phyloP scores from a whole-genome alignment of 2,888 invertebrate genomes.

The Tupiocoris notatus region DNA sequence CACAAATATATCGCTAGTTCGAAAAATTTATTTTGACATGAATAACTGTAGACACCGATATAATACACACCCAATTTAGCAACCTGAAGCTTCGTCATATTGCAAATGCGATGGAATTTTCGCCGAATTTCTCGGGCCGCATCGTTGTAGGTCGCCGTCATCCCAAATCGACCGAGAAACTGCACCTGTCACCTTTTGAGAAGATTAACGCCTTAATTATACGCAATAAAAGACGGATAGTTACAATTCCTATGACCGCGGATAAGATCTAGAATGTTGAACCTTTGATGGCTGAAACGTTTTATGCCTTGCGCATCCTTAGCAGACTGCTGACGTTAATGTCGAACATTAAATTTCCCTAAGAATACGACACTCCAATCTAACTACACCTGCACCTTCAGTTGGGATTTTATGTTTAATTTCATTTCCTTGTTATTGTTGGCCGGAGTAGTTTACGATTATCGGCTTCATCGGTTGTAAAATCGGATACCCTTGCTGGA shows the following conservation, averaged over 20 bases:
- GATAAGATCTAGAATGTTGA: constrained; percentile 13
- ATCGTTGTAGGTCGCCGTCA: too few species aligned
- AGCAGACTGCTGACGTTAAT: not conserved
- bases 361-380: not conserved
- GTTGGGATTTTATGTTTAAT: not conserved
- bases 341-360: not conserved
- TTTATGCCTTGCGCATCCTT: not conserved
- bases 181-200: constrained; percentile 21
- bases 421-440: not conserved
- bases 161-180: too few species aligned
- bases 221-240: constrained; percentile 19
- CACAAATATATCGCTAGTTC: too few species aligned
- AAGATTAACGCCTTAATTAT: constrained; percentile 32
- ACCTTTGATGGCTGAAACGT: not conserved
- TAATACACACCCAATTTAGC: too few species aligned
- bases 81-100: too few species aligned
- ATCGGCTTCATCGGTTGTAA: not conserved
- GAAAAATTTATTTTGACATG: too few species aligned
- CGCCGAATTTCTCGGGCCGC: too few species aligned
- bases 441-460: not conserved
- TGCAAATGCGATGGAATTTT: too few species aligned
- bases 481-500: not conserved
- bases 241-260: constrained; percentile 15
- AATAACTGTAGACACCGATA: too few species aligned
- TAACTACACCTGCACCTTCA: not conserved